phyloP scores from a whole-genome alignment of 2,888 invertebrate genomes.

The Dryobota labecula region DNA sequence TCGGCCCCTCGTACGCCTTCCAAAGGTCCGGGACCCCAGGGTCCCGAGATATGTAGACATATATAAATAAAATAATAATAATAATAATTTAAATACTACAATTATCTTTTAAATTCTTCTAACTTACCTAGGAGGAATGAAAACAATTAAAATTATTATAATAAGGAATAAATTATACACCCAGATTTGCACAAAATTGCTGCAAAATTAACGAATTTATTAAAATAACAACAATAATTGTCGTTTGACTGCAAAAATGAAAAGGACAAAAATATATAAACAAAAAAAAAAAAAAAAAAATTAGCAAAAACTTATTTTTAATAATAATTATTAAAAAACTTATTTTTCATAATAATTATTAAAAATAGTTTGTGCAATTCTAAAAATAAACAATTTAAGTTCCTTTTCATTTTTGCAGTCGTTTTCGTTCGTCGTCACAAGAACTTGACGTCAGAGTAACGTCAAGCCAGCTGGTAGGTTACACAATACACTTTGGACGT shows the following conservation, averaged over 20 bases:
- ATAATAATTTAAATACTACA: slow-evolving; percentile 10
- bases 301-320: too few species aligned
- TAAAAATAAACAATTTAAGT: slow-evolving; percentile 12
- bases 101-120: neutral
- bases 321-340: too few species aligned
- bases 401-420: slow-evolving; percentile 1
- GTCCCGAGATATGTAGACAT: too few species aligned
- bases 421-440: neutral
- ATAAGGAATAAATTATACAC: neutral
- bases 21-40: too few species aligned
- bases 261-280: too few species aligned
- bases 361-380: slow-evolving; percentile 20
- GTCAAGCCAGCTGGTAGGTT: slow-evolving; percentile 28
- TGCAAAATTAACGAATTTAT: slow-evolving; percentile 13
- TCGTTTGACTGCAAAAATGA: too few species aligned
- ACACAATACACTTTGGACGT: slow-evolving; percentile 19
- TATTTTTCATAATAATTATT: too few species aligned
- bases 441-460: slow-evolving; percentile 22
- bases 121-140: too few species aligned
- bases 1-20: too few species aligned
- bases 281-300: too few species aligned
- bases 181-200: neutral
- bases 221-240: neutral
- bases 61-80: too few species aligned
- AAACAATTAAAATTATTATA: too few species aligned